phyloP scores from a whole-genome alignment of 2,888 invertebrate genomes.

The Gnatocerus cornutus region DNA sequence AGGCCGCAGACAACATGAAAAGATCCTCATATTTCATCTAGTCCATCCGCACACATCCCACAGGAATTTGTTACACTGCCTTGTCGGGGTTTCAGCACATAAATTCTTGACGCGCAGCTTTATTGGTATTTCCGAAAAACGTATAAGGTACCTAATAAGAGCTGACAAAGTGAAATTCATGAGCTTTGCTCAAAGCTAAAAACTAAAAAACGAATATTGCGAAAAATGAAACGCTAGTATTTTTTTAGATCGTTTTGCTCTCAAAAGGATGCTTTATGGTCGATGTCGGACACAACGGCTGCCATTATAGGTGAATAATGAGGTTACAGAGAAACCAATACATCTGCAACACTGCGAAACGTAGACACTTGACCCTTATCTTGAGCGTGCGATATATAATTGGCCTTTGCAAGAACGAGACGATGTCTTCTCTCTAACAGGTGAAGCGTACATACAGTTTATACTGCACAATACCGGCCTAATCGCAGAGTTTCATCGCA shows the following conservation, averaged over 20 bases:
- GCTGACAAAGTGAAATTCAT: constrained; percentile 61
- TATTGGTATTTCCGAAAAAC: constrained; percentile 60
- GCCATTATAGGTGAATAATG: constrained; percentile 56
- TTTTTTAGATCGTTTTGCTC: constrained; percentile 32
- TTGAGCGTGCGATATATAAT: constrained; percentile 49
- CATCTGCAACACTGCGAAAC: constrained; percentile 53
- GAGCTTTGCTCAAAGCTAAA: constrained; percentile 49
- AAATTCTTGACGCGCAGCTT: constrained; percentile 57
- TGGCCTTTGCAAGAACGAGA: constrained; percentile 50
- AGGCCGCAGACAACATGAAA: constrained; percentile 54
- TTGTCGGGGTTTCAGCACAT: constrained; percentile 58
- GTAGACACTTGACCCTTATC: constrained; percentile 56
- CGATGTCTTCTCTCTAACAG: constrained; percentile 50
- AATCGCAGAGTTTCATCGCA: constrained; percentile 52
- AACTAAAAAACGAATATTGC: constrained; percentile 19
- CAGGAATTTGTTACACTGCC: constrained; percentile 59
- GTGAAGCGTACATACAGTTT: constrained; percentile 49
- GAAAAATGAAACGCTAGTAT: constrained; percentile 46
- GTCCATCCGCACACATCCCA: constrained; percentile 57
- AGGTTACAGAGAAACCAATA: constrained; percentile 52
- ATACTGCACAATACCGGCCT: constrained; percentile 48
- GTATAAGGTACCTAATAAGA: constrained; percentile 60
- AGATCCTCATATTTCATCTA: constrained; percentile 61
- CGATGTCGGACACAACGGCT: not conserved
- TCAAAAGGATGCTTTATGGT: constrained; percentile 14